phyloP scores from a whole-genome alignment of 2,888 invertebrate species.

The Pycnomerus fuliginosus region DNA sequence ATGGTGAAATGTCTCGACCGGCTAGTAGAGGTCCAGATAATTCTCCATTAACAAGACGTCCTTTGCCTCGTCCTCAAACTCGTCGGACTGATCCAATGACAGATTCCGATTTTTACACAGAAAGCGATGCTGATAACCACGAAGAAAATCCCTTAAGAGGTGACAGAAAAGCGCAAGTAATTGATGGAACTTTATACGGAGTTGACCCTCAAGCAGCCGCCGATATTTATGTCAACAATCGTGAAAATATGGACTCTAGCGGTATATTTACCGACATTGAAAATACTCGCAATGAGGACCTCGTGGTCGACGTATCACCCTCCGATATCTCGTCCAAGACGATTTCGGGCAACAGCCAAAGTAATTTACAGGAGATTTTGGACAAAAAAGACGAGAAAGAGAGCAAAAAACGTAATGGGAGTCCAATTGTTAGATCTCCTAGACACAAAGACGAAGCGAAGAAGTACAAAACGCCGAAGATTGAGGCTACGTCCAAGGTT shows the following conservation, averaged over 20 bases:
- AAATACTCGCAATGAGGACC: constrained; percentile 58
- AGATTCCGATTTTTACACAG: constrained; percentile 88
- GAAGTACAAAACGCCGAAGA: constrained; percentile 76
- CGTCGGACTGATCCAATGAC: constrained; percentile 83
- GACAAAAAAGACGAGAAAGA: constrained; percentile 13
- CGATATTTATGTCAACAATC: constrained; percentile 56
- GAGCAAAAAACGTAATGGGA: constrained; percentile 43
- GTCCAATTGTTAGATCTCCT: constrained; percentile 42
- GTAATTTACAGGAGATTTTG: constrained; percentile 36
- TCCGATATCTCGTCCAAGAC: constrained; percentile 62
- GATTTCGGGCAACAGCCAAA: constrained; percentile 58
- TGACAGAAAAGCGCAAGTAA: constrained; percentile 78
- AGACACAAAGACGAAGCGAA: constrained; percentile 56
- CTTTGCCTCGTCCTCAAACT: constrained; percentile 53
- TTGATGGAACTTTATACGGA: constrained; percentile 87
- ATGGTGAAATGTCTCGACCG: constrained; percentile 85
- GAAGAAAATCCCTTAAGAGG: constrained; percentile 68
- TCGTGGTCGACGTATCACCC: constrained; percentile 58
- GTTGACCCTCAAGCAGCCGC: constrained; percentile 57
- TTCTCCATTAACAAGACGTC: constrained; percentile 60
- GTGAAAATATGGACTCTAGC: constrained; percentile 87
- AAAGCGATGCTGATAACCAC: constrained; percentile 85
- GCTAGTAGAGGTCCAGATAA: constrained; percentile 80
- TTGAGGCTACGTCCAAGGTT: constrained; percentile 73
- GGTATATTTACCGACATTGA: constrained; percentile 87